Percentiles rank a stretch among this genome's conserved stretches.
phyloP scores from a whole-genome alignment of 2,113 vertebrate species.

The Phainopepla nitens region DNA sequence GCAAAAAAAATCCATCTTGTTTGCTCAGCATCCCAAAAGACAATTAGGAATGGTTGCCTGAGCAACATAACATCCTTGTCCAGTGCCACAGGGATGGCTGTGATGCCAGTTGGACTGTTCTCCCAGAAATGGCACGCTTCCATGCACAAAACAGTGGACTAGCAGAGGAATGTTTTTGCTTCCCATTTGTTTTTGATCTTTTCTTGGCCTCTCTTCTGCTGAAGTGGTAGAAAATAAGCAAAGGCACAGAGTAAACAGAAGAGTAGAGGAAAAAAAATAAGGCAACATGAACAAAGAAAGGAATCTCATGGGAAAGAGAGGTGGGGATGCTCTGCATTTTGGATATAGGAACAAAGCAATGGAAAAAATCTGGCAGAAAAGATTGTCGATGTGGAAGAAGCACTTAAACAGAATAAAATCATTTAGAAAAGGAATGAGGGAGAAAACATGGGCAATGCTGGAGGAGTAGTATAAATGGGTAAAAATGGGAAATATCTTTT shows the following conservation, averaged over 20 bases:
- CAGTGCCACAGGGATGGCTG: constrained; percentile 46
- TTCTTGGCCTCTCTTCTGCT: background rate
- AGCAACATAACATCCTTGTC: constrained; percentile 63
- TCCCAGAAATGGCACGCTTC: background rate
- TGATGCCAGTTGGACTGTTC: constrained; percentile 28
- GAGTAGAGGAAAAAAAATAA: background rate
- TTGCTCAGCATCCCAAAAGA: constrained; percentile 46
- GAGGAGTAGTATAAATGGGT: background rate
- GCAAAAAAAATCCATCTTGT: background rate
- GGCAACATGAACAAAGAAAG: background rate
- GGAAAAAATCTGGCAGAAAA: background rate
- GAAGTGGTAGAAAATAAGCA: background rate
- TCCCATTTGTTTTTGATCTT: background rate
- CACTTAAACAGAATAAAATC: background rate
- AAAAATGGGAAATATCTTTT: background rate
- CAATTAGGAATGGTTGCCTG: constrained; percentile 65
- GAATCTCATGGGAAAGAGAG: background rate
- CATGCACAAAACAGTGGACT: background rate
- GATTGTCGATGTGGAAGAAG: background rate
- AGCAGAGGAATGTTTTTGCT: background rate
- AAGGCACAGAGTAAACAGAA: background rate
- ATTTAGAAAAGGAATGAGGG: background rate
- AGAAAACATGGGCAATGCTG: background rate
- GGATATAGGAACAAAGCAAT: background rate
- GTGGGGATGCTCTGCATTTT: background rate